Conservation (phyloP, 2,888 invertebrate species). For the Pteria penguin region DNA sequence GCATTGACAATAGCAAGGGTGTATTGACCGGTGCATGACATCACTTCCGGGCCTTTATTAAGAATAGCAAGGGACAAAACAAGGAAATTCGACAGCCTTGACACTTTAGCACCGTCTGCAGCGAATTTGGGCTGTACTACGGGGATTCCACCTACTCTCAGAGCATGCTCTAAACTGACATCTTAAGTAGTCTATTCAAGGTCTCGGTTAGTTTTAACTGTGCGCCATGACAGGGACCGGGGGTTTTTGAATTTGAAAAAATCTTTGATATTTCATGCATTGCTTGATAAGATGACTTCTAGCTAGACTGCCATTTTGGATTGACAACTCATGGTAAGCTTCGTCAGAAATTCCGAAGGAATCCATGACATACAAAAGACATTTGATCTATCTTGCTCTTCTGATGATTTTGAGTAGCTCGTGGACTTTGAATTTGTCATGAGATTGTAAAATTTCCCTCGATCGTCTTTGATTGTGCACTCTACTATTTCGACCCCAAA, state of each 20-base stretch:
- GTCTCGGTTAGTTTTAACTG: slow-evolving; percentile 13
- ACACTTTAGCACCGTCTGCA: slow-evolving; percentile 28
- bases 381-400: slow-evolving; percentile 27
- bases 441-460: slow-evolving; percentile 23
- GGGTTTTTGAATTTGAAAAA: slow-evolving; percentile 6
- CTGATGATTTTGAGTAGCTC: neutral
- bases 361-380: slow-evolving; percentile 16
- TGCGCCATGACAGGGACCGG: slow-evolving; percentile 6
- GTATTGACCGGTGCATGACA: slow-evolving; percentile 20
- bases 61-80: slow-evolving; percentile 20
- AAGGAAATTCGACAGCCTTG: slow-evolving; percentile 24
- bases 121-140: slow-evolving; percentile 23
- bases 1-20: slow-evolving; percentile 24
- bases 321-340: slow-evolving; percentile 14
- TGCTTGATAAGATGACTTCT: slow-evolving; percentile 25
- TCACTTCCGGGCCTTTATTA: slow-evolving; percentile 18
- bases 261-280: slow-evolving; percentile 13
- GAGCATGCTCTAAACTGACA: neutral
- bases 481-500: slow-evolving; percentile 14
- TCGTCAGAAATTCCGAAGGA: slow-evolving; percentile 27
- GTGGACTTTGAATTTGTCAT: neutral
- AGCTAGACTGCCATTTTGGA: slow-evolving; percentile 18
- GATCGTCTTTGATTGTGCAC: slow-evolving; percentile 6
- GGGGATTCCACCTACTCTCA: neutral
- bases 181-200: slow-evolving; percentile 6